A percentile compares a stretch with the other conserved stretches of the same genome.
Evolutionary conservation across 2,888 invertebrate species (phyloP).

Genomic region (Tortrix viridana): DNA sequence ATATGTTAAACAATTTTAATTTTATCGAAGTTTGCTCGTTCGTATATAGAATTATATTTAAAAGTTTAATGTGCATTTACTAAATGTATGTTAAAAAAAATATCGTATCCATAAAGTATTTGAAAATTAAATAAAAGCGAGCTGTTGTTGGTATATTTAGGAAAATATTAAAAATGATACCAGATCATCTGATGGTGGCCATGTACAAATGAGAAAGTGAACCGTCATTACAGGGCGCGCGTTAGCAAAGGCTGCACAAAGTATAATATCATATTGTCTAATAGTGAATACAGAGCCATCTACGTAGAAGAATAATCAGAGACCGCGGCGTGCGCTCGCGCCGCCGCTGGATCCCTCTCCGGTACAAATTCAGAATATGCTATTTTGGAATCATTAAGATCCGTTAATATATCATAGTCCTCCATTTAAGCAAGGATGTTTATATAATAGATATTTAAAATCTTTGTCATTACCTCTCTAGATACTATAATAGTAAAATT

Average conservation of each 20-base stretch:
- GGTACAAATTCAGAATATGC: conserved; percentile 74
- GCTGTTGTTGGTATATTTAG: conserved; percentile 85
- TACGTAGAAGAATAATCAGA: conserved; percentile 71
- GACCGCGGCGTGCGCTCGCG: conserved; percentile 56
- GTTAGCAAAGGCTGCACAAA: conserved; percentile 66
- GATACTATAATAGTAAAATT: conserved; percentile 75
- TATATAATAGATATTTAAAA: conserved; percentile 70
- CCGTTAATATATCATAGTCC: conserved; percentile 67
- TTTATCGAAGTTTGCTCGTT: conserved; percentile 84
- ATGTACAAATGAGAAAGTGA: conserved; percentile 86
- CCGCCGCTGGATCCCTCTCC: conserved; percentile 61
- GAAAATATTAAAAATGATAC: conserved; percentile 77
- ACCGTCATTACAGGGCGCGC: conserved; percentile 62
- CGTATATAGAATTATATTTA: conserved; percentile 82
- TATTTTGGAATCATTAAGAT: conserved; percentile 66
- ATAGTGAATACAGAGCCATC: conserved; percentile 81
- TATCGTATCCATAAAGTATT: conserved; percentile 65
- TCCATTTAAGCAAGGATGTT: conserved; percentile 67
- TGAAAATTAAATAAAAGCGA: conserved; percentile 67
- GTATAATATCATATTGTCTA: conserved; percentile 73
- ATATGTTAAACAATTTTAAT: conserved; percentile 83
- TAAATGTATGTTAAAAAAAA: conserved; percentile 57
- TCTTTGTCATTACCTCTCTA: conserved; percentile 72
- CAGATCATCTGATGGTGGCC: conserved; percentile 89
- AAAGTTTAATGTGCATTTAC: conserved; percentile 77